These are phyloP conservation scores for Willowsia nigromaculata DNA, from an alignment of 2,888 invertebrate species.

Conservation along the genomic window DNA sequence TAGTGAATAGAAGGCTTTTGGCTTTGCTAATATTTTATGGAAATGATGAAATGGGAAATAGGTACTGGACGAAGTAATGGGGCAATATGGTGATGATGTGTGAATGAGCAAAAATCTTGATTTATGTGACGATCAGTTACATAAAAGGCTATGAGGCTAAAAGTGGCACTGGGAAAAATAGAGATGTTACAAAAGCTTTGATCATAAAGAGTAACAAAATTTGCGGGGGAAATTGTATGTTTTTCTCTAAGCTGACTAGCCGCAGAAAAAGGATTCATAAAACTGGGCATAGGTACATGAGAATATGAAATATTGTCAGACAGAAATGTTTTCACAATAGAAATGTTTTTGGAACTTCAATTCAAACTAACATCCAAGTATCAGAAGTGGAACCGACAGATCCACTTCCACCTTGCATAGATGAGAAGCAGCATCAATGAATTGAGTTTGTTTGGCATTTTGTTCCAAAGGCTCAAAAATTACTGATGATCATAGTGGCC, in stretches of 20 bases:
- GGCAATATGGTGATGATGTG: background rate
- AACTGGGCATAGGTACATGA: too few relatives aligned
- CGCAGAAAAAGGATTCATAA: too few relatives aligned
- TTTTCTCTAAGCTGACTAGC: too few relatives aligned
- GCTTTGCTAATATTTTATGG: slow-evolving; percentile 3
- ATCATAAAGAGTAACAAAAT: too few relatives aligned
- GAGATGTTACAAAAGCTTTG: background rate
- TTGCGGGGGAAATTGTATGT: too few relatives aligned
- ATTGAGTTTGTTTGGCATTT: background rate
- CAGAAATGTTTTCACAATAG: too few relatives aligned
- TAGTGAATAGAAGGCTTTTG: slow-evolving; percentile 8
- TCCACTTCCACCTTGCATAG: too few relatives aligned
- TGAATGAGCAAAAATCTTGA: slow-evolving; percentile 38
- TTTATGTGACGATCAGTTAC: slow-evolving; percentile 50
- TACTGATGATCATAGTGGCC: background rate
- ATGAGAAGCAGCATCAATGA: too few relatives aligned
- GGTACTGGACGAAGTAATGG: background rate
- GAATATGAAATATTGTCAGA: too few relatives aligned
- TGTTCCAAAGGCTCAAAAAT: background rate
- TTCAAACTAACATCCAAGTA: too few relatives aligned
- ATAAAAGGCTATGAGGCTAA: slow-evolving; percentile 27
- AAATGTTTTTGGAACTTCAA: too few relatives aligned
- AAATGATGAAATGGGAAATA: slow-evolving; percentile 1
- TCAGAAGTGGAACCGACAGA: too few relatives aligned
- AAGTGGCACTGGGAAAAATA: background rate